phyloP scores from a whole-genome alignment of 2,888 invertebrate species.

The Andrena bicolor region DNA sequence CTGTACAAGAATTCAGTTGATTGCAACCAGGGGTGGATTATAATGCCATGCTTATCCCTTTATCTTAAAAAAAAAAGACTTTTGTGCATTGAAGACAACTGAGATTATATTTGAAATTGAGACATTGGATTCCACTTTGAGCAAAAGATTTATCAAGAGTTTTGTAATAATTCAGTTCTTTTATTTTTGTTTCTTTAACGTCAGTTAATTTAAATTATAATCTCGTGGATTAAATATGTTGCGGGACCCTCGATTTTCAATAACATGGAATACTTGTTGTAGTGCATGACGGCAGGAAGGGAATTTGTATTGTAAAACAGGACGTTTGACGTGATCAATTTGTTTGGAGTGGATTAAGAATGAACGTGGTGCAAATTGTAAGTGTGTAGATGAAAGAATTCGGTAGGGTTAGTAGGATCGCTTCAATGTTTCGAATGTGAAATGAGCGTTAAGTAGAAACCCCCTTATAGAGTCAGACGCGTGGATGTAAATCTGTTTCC shows the following conservation, averaged over 20 bases:
- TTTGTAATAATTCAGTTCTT: neutral
- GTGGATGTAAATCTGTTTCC: neutral
- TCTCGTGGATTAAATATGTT: neutral
- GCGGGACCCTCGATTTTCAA: neutral
- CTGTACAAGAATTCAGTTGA: neutral
- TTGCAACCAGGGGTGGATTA: constrained; percentile 2
- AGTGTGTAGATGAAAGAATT: neutral
- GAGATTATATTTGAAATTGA: too few relatives aligned
- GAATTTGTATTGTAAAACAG: neutral
- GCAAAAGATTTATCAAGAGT: too few relatives aligned
- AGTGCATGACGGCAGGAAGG: neutral
- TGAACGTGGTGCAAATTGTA: neutral
- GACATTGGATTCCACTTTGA: too few relatives aligned
- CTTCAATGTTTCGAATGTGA: neutral
- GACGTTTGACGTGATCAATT: neutral
- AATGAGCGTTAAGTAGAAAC: constrained; percentile 26
- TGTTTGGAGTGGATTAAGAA: neutral
- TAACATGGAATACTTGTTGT: neutral
- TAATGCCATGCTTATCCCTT: constrained; percentile 1
- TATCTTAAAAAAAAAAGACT: neutral
- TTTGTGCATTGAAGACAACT: too few relatives aligned
- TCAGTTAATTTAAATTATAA: neutral
- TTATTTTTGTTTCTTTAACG: neutral
- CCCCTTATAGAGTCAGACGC: constrained; percentile 16
- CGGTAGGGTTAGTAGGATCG: neutral